Evolutionary conservation across 2,113 vertebrate genomes (phyloP).

Genomic region (Trachemys scripta): DNA sequence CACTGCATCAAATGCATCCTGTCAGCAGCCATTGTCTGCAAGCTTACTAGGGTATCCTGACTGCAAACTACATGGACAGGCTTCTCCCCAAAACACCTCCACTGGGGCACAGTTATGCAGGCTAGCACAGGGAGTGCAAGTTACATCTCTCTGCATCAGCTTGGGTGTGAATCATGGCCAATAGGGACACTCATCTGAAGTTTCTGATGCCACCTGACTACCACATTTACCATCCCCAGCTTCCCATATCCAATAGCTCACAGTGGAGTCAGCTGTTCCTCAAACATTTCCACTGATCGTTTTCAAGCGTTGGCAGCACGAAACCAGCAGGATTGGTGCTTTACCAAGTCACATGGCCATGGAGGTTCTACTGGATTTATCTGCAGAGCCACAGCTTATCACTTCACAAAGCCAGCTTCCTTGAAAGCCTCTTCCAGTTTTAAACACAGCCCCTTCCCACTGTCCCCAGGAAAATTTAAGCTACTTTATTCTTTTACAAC

Average conservation of each 20-base stretch:
- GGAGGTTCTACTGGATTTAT: background rate
- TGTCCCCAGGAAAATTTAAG: background rate
- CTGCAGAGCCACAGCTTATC: background rate
- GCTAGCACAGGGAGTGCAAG: background rate
- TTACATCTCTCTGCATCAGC: background rate
- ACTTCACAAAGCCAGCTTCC: background rate
- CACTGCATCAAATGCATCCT: fast-evolving
- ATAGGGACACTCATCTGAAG: background rate
- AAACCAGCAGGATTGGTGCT: background rate
- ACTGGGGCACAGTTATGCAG: fast-evolving
- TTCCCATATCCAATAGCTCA: background rate
- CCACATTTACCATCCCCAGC: background rate
- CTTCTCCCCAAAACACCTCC: background rate
- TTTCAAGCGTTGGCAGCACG: background rate
- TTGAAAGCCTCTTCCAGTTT: background rate
- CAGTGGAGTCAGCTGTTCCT: background rate
- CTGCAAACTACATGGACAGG: background rate
- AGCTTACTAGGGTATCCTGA: background rate
- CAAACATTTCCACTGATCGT: background rate
- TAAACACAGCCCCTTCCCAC: background rate
- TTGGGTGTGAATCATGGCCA: background rate
- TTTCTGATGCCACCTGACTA: background rate
- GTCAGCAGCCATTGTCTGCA: background rate
- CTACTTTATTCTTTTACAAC: background rate
- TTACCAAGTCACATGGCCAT: background rate